Evolutionary conservation across 2,113 vertebrate genomes (phyloP), one percentile per base, ranked within the genome.

Genomic region (Nothoprocta perdicaria): DNA sequence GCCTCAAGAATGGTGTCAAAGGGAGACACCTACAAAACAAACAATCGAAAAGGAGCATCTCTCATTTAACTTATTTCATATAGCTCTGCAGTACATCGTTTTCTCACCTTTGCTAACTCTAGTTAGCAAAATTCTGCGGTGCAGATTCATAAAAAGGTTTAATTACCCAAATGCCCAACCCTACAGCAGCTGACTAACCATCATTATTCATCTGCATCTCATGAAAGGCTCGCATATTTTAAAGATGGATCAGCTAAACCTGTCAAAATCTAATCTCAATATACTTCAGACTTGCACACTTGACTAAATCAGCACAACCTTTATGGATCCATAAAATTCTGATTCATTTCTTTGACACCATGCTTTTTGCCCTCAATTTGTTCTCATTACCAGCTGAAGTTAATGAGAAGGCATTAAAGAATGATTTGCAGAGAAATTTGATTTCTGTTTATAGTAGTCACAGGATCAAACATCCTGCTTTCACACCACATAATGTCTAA

Each of bases 181-280:
- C 90, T 85, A 91, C 21, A 94, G 95, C 92, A 94, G 95, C 93
- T 96, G 94, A 94, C 96, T 95, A 83, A 84, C 90, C 74, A 89
- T 89, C 96, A 93, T 97, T 85, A 97, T 83, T 98, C 97, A 97
- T 97, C 96, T 97, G 95, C 93, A 95, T 88, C 88, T 96, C 97
- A 96, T 90, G 96, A 97, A 97, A 97, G 93, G 96, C 95, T 96
- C 97, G 97, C 96, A 96, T 98, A 97, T 97, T 97, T 98, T 96
- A 97, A 90, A 97, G 97, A 96, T 96, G 96, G 96, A 97, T 97
- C 97, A 96, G 96, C 96, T 97, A 96, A 97, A 97, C 88, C 96
- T 98, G 97, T 97, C 98, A 97, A 94, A 97, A 97, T 88, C 94
- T 95, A 96, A 96, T 97, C 95, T 97, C 96, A 96, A 93, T 93